phyloP scores from a whole-genome alignment of 2,888 invertebrate genomes.

The Melieria crassipennis region DNA sequence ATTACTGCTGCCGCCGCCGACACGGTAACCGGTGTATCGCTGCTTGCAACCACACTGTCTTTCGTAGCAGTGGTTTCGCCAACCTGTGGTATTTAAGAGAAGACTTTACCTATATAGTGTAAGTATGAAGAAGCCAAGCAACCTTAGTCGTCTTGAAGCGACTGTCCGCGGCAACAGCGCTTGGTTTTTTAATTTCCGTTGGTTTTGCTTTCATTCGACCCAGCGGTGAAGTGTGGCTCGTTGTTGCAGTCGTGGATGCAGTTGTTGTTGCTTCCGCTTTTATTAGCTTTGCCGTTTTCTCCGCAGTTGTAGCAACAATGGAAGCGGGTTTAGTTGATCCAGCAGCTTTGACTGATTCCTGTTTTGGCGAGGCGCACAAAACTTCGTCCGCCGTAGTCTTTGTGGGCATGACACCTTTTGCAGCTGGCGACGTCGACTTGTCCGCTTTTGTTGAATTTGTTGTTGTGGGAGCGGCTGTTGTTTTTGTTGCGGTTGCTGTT shows the following conservation, averaged over 20 bases:
- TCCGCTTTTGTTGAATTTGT: not conserved
- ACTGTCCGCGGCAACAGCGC: constrained; percentile 24
- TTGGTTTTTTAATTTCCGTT: constrained; percentile 48
- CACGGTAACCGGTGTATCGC: constrained; percentile 17
- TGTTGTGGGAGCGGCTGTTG: constrained; percentile 7
- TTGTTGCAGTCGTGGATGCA: not conserved
- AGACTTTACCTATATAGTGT: not conserved
- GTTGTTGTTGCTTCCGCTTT: constrained; percentile 12
- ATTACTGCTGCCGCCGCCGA: constrained; percentile 19
- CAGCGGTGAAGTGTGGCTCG: constrained; percentile 19
- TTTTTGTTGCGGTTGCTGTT: not conserved
- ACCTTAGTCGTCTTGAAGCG: constrained; percentile 40
- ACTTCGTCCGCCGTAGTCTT: not conserved
- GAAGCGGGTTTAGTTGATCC: not conserved
- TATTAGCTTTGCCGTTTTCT: constrained; percentile 31
- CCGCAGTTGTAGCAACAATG: constrained; percentile 25
- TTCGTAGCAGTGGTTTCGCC: not conserved
- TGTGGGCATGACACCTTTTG: constrained; percentile 7
- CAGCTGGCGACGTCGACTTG: not conserved
- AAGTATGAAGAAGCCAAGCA: not conserved
- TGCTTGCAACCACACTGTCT: not conserved
- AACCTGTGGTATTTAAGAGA: not conserved
- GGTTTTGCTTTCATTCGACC: constrained; percentile 46
- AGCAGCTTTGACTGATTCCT: not conserved
- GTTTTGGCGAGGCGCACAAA: no score